These are phyloP conservation scores for Athalia circularis DNA, from an alignment of 2,888 invertebrate genomes.

Conservation along the genomic window DNA sequence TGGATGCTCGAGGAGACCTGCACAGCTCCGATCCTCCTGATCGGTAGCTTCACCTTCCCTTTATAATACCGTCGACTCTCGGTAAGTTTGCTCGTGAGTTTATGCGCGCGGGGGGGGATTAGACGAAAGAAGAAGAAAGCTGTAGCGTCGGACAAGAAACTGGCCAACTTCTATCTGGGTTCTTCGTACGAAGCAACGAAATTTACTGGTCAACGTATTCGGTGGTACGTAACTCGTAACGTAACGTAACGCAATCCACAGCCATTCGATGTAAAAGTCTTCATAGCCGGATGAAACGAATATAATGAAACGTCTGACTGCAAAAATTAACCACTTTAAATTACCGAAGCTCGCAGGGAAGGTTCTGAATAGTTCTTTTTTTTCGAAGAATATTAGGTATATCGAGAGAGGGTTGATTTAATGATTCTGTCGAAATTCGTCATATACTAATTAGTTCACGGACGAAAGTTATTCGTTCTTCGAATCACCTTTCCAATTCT, in stretches of 20 bases:
- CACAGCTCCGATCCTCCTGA: not conserved
- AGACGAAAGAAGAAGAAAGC: conserved; percentile 1
- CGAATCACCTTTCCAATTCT: not conserved
- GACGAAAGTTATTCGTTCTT: too few relatives aligned
- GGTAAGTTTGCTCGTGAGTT: conserved; percentile 13
- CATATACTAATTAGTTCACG: too few relatives aligned
- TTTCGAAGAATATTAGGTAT: too few relatives aligned
- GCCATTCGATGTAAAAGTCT: conserved; percentile 27
- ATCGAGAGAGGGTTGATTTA: too few relatives aligned
- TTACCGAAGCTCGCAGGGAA: not conserved
- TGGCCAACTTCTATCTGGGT: conserved; percentile 11
- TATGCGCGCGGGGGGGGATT: not conserved
- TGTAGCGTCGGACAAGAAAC: conserved; percentile 23
- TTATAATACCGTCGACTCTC: conserved; percentile 3
- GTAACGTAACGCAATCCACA: conserved; percentile 21
- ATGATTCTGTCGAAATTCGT: too few relatives aligned
- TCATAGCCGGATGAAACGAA: conserved; percentile 20
- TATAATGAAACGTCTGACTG: not conserved
- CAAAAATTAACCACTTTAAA: not conserved
- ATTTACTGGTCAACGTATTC: conserved; percentile 39
- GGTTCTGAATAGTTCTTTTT: not conserved
- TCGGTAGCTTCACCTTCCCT: conserved; percentile 7
- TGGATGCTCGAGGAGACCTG: conserved; percentile 56
- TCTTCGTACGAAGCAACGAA: conserved; percentile 40
- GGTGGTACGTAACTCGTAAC: conserved; percentile 43